Evolutionary conservation across 1,140 invertebrate genomes (phyloP).

Genomic region (Mycetomoellerius zeteki): DNA sequence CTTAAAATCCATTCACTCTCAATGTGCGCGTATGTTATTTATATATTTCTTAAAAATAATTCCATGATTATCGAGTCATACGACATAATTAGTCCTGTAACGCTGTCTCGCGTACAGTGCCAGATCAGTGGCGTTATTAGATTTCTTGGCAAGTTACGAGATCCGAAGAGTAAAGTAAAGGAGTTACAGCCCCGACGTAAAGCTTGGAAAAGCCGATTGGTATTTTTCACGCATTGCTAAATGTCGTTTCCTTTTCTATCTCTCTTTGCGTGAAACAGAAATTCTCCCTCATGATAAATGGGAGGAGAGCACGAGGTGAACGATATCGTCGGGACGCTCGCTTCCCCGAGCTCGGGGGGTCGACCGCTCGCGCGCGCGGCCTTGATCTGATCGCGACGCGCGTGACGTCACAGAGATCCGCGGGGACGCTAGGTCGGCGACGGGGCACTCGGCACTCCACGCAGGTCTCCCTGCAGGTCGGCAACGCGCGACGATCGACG

Average conservation of each 20-base stretch:
- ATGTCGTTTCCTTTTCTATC: not conserved
- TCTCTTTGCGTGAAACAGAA: not conserved
- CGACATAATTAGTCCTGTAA: conserved; percentile 28
- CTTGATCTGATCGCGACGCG: conserved; percentile 50
- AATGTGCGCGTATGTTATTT: not conserved
- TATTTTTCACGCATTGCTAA: not conserved
- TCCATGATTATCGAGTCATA: not conserved
- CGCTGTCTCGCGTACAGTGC: conserved; percentile 19
- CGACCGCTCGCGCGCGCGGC: conserved; percentile 31
- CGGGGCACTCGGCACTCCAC: not conserved
- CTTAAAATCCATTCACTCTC: conserved; percentile 8
- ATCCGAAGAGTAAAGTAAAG: not conserved
- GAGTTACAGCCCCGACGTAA: not conserved
- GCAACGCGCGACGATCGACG: not conserved
- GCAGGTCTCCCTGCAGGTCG: not conserved
- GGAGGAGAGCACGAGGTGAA: not conserved
- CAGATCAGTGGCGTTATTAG: conserved; percentile 35
- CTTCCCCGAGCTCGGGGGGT: not conserved
- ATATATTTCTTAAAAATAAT: not conserved
- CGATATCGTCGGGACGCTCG: not conserved
- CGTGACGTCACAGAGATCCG: conserved; percentile 41
- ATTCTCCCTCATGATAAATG: not conserved
- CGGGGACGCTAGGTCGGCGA: conserved; percentile 5
- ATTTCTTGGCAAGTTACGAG: conserved; percentile 35
- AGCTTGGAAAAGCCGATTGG: not conserved